Conservation (phyloP, 1,140 invertebrate species). For the Diachasma alloeum region DNA sequence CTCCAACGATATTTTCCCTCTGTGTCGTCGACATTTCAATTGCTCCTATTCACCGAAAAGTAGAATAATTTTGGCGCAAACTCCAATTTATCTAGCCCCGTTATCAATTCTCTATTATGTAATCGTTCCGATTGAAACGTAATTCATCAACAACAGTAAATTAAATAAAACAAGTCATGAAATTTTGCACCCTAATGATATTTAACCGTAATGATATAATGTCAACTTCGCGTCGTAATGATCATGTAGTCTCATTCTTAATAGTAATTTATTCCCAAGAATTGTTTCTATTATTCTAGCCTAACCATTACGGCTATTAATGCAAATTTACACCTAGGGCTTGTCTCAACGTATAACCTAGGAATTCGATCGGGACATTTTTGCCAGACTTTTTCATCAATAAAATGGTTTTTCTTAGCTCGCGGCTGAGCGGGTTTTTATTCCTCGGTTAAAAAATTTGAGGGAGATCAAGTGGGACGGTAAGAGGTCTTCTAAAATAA, state of each 20-base stretch:
- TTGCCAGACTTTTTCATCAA: constrained; percentile 12
- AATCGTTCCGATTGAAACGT: neutral
- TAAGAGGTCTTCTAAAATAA: constrained; percentile 22
- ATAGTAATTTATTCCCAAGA: constrained; percentile 2
- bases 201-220: neutral
- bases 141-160: neutral
- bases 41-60: neutral
- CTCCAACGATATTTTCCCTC: neutral
- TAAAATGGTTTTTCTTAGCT: constrained; percentile 2
- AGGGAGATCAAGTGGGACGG: constrained; percentile 27
- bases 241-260: constrained; percentile 4
- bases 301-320: constrained; percentile 13
- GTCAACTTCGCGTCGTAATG: neutral
- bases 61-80: neutral
- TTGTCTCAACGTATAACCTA: constrained; percentile 1
- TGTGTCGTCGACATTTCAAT: neutral
- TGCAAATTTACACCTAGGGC: constrained; percentile 23
- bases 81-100: neutral
- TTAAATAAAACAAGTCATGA: neutral
- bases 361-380: constrained; percentile 1
- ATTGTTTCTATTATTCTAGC: neutral
- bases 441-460: neutral
- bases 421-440: constrained; percentile 19
- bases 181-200: neutral
- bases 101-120: neutral